These are phyloP conservation scores for Lasioglossum malachurum DNA, from an alignment of 2,888 invertebrate genomes.

Conservation along the genomic window DNA sequence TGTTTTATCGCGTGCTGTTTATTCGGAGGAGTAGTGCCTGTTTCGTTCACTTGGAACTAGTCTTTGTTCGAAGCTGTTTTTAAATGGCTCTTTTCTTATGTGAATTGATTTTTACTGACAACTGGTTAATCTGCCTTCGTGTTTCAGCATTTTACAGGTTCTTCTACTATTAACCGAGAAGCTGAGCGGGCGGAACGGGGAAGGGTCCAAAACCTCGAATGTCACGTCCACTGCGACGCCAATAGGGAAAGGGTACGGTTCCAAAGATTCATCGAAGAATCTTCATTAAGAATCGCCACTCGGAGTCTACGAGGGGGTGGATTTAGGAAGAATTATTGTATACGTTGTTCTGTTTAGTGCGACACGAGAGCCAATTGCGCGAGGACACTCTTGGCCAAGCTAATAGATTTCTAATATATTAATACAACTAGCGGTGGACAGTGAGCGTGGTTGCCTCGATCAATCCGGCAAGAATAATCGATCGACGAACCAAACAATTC, in stretches of 20 bases:
- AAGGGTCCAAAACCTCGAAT: not conserved
- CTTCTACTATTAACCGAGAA: slow-evolving; percentile 72
- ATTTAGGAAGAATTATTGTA: not conserved
- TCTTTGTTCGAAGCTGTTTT: not conserved
- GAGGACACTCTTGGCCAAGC: not conserved
- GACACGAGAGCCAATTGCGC: not conserved
- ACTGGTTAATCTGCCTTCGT: slow-evolving; percentile 25
- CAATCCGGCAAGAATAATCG: not conserved
- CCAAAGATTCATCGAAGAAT: not conserved
- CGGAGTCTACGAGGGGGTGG: not conserved
- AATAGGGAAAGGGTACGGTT: not conserved
- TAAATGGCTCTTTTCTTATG: too few species aligned
- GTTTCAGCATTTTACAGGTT: slow-evolving; percentile 77
- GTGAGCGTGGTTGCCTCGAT: not conserved
- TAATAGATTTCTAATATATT: slow-evolving; percentile 18
- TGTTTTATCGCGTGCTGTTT: not conserved
- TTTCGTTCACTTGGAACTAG: not conserved
- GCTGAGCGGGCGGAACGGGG: not conserved
- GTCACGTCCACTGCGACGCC: not conserved
- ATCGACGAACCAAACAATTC: not conserved
- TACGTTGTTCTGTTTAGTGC: not conserved
- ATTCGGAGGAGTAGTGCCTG: not conserved
- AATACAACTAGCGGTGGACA: not conserved
- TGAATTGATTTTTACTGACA: not conserved
- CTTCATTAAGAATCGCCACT: not conserved